Evolutionary conservation across 1,140 invertebrate genomes (phyloP), one percentile per base, ranked within the genome.

Genomic region (Drosophila virilis): DNA sequence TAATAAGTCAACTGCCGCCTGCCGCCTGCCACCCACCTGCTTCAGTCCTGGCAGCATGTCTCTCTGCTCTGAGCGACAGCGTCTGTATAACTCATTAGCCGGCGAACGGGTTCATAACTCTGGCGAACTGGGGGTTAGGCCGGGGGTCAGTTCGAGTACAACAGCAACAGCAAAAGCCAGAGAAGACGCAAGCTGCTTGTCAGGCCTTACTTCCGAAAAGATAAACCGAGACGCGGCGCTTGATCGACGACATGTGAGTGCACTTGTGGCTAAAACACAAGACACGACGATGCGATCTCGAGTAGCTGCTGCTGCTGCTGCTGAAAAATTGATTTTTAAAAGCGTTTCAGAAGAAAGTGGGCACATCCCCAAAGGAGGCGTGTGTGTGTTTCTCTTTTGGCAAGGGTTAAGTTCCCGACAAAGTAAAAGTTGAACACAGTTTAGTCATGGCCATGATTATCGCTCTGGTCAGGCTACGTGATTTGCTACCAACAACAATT

Each of bases 61-160:
- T 8, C 37, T 13, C 15, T 32, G 12, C 35, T 37, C 42, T 46
- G 58, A 32, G 64, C 64, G 70, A 73, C 64, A 68, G 64, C 32
- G 22, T 5, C 71, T 60, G 33, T 72, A 52, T 46, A 73, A 86
- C 81, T 86, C 84, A 86, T 86, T 86, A 89, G 62, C 78, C 69
- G 43, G 50, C 83, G 50, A 89, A 86, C 83, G 74, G 81, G 83
- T 89, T 86, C 83, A 86, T 86, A 86, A 89, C 79, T 89, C 80
- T 51, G 45, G 38, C 52, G 52, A 55, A 50, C 55, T 77, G 76
- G 62, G 72, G 80, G 80, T 83, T 76, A 80, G 50, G 45, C 55
- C 74, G 76, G 69, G 72, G 80, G 80, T 83, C 80, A 80, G 42
- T 32, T 52, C n/a, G 8, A 6, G 17, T 10, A 45, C 45, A 48